A percentile compares a stretch with the other conserved stretches of the same genome.
phyloP scores from a whole-genome alignment of 2,888 invertebrate species.

The Steinernema hermaphroditum region DNA sequence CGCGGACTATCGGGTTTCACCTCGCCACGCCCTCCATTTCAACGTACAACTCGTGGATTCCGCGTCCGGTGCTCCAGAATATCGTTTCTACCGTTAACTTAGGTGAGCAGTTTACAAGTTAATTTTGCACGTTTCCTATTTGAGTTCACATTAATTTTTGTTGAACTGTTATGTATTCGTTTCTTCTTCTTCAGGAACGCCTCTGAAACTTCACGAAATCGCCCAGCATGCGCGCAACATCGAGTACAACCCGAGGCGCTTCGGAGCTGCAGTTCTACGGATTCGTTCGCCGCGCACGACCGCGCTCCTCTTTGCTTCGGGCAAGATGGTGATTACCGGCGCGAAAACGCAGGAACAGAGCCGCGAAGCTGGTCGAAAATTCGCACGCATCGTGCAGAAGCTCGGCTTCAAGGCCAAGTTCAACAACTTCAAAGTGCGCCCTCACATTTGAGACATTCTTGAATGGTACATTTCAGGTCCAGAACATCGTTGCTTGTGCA shows the following conservation, averaged over 20 bases:
- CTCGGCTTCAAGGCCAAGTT: conserved; percentile 74
- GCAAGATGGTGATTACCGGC: conserved; percentile 84
- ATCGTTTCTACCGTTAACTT: conserved; percentile 37
- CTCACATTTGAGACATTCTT: not conserved
- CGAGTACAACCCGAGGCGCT: conserved; percentile 97
- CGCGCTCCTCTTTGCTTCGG: conserved; percentile 79
- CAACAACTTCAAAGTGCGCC: conserved; percentile 49
- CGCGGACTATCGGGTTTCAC: too few relatives aligned
- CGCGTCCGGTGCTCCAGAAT: conserved; percentile 40
- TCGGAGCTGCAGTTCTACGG: conserved; percentile 96
- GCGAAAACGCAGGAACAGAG: conserved; percentile 77
- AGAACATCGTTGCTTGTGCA: conserved; percentile 84
- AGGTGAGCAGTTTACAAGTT: not conserved
- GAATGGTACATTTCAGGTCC: conserved; percentile 74
- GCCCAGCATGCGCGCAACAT: conserved; percentile 96
- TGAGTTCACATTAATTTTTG: too few relatives aligned
- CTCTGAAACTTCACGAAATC: conserved; percentile 92
- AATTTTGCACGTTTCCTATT: too few relatives aligned
- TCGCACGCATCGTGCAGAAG: conserved; percentile 80
- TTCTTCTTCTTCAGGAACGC: conserved; percentile 72
- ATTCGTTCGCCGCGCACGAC: conserved; percentile 81
- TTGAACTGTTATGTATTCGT: too few relatives aligned
- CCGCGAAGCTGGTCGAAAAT: conserved; percentile 75
- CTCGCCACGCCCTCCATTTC: not conserved
- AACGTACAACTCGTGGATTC: conserved; percentile 13